These are phyloP conservation scores for Anser cygnoides DNA, from an alignment of 2,113 vertebrate genomes.

Conservation along the genomic window DNA sequence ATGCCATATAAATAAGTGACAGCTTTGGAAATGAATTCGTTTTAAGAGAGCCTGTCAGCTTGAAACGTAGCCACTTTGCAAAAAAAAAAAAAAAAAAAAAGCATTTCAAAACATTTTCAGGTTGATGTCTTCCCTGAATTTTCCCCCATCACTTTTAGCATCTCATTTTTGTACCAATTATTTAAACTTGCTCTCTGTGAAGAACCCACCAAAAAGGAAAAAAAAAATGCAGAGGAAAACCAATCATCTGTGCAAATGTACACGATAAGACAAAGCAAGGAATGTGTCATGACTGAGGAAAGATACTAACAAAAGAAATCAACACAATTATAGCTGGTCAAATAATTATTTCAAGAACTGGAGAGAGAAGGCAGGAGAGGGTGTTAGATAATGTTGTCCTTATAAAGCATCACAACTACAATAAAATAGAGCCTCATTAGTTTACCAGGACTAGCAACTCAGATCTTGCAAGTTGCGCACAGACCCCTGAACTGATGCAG, in stretches of 20 bases:
- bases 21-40: background rate
- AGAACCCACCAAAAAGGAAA: background rate
- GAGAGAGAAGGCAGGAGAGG: background rate
- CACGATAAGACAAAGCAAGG: background rate
- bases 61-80: background rate
- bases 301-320: background rate
- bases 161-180: background rate
- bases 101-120: conserved; percentile 27
- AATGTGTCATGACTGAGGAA: background rate
- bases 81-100: background rate
- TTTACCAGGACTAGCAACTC: background rate
- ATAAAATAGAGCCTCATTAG: background rate
- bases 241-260: background rate
- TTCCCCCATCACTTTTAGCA: background rate
- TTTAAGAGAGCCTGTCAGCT: background rate
- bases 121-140: conserved; percentile 1
- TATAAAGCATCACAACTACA: background rate
- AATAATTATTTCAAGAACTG: background rate
- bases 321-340: background rate
- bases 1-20: conserved; percentile 10
- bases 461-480: background rate
- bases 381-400: background rate
- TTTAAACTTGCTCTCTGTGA: background rate
- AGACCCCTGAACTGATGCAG: background rate
- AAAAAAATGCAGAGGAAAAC: background rate